These are phyloP conservation scores for Pandion haliaetus DNA, from an alignment of 2,113 vertebrate genomes.

Conservation along the genomic window DNA sequence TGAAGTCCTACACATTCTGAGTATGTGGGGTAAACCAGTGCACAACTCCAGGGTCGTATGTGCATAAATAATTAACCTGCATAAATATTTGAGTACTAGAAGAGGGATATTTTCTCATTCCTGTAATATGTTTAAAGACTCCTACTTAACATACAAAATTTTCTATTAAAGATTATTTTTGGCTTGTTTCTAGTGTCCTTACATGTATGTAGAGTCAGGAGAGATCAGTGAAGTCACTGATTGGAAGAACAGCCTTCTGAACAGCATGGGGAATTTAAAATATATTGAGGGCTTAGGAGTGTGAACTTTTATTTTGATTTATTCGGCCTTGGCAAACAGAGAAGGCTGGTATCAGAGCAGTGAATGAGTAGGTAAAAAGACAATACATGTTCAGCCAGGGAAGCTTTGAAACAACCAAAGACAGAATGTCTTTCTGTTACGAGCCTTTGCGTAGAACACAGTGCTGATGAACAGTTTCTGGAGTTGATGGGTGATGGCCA, in stretches of 20 bases:
- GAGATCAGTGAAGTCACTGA: background rate
- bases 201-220: conserved; percentile 37
- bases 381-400: background rate
- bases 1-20: background rate
- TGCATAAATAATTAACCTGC: conserved; percentile 9
- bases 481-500: background rate
- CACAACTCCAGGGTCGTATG: background rate
- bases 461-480: background rate
- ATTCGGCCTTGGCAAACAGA: conserved; percentile 15
- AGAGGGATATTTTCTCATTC: background rate
- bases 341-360: background rate
- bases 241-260: background rate
- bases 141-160: background rate
- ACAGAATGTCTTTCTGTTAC: background rate
- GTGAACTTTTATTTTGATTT: conserved; percentile 29
- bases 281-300: background rate
- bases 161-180: conserved; percentile 17
- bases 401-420: background rate
- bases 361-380: background rate
- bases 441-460: background rate
- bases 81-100: conserved; percentile 23
- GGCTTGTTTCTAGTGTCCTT: conserved; percentile 11
- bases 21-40: background rate
- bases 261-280: background rate
- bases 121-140: background rate